Conservation (phyloP, 2,113 vertebrate species). For the Callionymus lyra region DNA sequence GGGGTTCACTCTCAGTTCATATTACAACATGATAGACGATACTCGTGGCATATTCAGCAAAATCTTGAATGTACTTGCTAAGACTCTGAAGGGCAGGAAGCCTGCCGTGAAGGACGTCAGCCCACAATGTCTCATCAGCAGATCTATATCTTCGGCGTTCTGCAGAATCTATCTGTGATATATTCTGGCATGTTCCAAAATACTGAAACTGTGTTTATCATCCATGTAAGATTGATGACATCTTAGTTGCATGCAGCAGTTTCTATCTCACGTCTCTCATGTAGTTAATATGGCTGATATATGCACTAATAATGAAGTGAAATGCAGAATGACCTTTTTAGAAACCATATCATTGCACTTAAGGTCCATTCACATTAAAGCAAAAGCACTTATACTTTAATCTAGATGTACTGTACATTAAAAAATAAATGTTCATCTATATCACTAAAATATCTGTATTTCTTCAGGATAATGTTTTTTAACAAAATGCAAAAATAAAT, state of each 20-base stretch:
- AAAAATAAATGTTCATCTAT: too few relatives aligned
- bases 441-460: too few relatives aligned
- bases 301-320: too few relatives aligned
- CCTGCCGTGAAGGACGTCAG: conserved; percentile 23
- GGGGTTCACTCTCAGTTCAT: conserved; percentile 13
- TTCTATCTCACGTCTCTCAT: background rate
- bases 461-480: too few relatives aligned
- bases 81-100: conserved; percentile 35
- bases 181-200: conserved; percentile 2
- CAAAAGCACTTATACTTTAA: too few relatives aligned
- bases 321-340: conserved; percentile 20
- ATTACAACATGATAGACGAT: conserved; percentile 25
- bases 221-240: conserved; percentile 3
- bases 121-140: conserved; percentile 37
- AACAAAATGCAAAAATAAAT: too few relatives aligned
- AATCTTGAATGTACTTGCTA: conserved; percentile 17
- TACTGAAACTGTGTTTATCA: conserved; percentile 13
- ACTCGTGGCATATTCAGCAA: conserved; percentile 25
- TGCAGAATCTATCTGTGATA: too few relatives aligned
- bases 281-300: too few relatives aligned
- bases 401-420: too few relatives aligned
- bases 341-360: conserved; percentile 29
- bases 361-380: conserved; percentile 1
- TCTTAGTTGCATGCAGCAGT: conserved; percentile 14
- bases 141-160: conserved; percentile 29